Percentiles rank a stretch among this genome's conserved stretches.
phyloP scores from a whole-genome alignment of 2,888 invertebrate genomes.

The Teinopalpus imperialis region DNA sequence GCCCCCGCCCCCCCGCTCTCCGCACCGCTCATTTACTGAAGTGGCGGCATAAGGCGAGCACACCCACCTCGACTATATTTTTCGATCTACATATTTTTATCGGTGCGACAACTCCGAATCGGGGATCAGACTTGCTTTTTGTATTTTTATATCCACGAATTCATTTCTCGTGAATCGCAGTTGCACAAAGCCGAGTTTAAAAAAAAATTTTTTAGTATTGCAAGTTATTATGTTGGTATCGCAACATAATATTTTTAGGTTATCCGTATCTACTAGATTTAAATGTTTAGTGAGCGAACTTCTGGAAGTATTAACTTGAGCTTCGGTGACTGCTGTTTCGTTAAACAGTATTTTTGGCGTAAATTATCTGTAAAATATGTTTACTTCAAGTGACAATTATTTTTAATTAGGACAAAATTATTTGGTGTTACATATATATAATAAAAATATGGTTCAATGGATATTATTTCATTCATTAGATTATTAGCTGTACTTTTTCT shows the following conservation, averaged over 20 bases:
- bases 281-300: slow-evolving; percentile 7
- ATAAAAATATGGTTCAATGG: slow-evolving; percentile 65
- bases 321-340: slow-evolving; percentile 29
- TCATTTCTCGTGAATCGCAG: slow-evolving; percentile 33
- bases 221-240: slow-evolving; percentile 14
- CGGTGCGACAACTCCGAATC: slow-evolving; percentile 57
- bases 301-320: slow-evolving; percentile 25
- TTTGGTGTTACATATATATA: slow-evolving; percentile 59
- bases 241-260: slow-evolving; percentile 19
- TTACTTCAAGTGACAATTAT: slow-evolving; percentile 59
- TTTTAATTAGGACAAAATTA: slow-evolving; percentile 62
- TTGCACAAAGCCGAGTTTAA: slow-evolving; percentile 26
- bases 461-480: slow-evolving; percentile 69
- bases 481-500: slow-evolving; percentile 76
- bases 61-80: slow-evolving; percentile 69
- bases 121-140: slow-evolving; percentile 74
- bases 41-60: slow-evolving; percentile 36
- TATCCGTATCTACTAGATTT: slow-evolving; percentile 16
- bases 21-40: slow-evolving; percentile 35
- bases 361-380: slow-evolving; percentile 62
- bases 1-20: slow-evolving; percentile 36
- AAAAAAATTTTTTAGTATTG: slow-evolving; percentile 16
- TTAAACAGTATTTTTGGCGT: slow-evolving; percentile 66
- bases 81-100: slow-evolving; percentile 65
- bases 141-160: slow-evolving; percentile 76